phyloP scores from a whole-genome alignment of 2,888 invertebrate genomes.

The Ectobius pallidus region DNA sequence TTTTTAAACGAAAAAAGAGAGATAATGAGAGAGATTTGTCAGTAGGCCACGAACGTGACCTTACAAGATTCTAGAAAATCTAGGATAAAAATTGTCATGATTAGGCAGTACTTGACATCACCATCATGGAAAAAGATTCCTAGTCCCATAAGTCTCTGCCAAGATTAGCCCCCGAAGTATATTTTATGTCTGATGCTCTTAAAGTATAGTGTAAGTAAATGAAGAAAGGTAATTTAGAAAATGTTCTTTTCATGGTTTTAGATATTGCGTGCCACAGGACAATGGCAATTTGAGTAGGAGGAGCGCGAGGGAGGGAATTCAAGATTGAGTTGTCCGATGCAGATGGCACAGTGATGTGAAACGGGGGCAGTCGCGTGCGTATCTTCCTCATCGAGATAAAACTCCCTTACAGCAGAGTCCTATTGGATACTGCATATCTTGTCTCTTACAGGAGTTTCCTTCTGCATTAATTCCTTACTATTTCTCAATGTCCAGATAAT shows the following conservation, averaged over 20 bases:
- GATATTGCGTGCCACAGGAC: conserved; percentile 16
- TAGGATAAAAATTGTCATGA: too few relatives aligned
- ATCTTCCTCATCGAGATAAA: background rate
- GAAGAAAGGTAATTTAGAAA: conserved; percentile 28
- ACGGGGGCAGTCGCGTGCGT: background rate
- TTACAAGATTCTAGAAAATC: too few relatives aligned
- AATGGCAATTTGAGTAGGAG: conserved; percentile 24
- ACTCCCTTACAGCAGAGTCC: too few relatives aligned
- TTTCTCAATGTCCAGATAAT: too few relatives aligned
- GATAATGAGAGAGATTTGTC: too few relatives aligned
- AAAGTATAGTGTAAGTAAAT: conserved; percentile 24
- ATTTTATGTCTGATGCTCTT: background rate
- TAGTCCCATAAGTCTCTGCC: background rate
- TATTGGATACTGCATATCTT: too few relatives aligned
- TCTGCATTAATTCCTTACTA: too few relatives aligned
- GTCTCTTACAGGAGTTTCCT: too few relatives aligned
- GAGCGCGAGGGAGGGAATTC: background rate
- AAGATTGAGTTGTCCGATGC: conserved; percentile 26
- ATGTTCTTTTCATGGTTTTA: conserved; percentile 26
- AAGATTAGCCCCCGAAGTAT: background rate
- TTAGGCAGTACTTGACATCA: background rate
- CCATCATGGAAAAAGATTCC: background rate
- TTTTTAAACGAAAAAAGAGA: too few relatives aligned
- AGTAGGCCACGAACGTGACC: too few relatives aligned
- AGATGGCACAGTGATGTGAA: background rate